These are phyloP conservation scores for Chaetodon trifascialis DNA, from an alignment of 2,113 vertebrate genomes.

Conservation along the genomic window DNA sequence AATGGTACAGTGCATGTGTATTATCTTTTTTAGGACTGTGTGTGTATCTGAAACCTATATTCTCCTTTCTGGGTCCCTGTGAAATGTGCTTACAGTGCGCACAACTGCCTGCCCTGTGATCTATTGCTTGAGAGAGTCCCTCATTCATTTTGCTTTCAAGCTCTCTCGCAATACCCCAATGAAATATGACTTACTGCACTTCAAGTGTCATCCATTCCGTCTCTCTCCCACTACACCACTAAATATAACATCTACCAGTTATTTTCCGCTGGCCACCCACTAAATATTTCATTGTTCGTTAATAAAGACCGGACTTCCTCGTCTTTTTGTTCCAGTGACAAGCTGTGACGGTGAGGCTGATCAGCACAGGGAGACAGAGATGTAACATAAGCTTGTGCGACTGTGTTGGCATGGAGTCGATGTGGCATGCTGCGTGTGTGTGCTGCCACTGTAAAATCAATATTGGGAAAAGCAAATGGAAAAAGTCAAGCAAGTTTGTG, in stretches of 20 bases:
- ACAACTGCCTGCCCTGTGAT: slow-evolving; percentile 70
- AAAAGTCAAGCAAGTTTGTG: slow-evolving; percentile 55
- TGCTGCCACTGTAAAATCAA: slow-evolving; percentile 59
- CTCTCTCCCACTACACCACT: slow-evolving; percentile 66
- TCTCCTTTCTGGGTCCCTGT: slow-evolving; percentile 61
- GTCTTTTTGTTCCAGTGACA: slow-evolving; percentile 58
- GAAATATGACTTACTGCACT: slow-evolving; percentile 76
- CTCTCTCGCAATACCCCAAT: slow-evolving; percentile 64
- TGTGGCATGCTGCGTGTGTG: slow-evolving; percentile 33
- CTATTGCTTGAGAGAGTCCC: slow-evolving; percentile 69
- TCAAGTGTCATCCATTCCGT: slow-evolving; percentile 56
- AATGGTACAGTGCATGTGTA: background rate
- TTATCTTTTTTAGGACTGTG: background rate
- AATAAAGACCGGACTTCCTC: slow-evolving; percentile 44
- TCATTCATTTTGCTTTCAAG: slow-evolving; percentile 81
- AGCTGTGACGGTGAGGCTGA: slow-evolving; percentile 47
- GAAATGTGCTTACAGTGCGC: slow-evolving; percentile 78
- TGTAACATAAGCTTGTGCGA: slow-evolving; percentile 46
- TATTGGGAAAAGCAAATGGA: slow-evolving; percentile 41
- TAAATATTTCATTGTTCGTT: slow-evolving; percentile 72
- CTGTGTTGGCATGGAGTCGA: slow-evolving; percentile 45
- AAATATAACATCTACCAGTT: slow-evolving; percentile 77
- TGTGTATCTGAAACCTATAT: slow-evolving; percentile 34
- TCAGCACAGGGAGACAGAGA: slow-evolving; percentile 38
- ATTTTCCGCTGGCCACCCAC: slow-evolving; percentile 49